These are phyloP conservation scores for Mobula birostris DNA, from an alignment of 2,113 vertebrate species.

Conservation along the genomic window DNA sequence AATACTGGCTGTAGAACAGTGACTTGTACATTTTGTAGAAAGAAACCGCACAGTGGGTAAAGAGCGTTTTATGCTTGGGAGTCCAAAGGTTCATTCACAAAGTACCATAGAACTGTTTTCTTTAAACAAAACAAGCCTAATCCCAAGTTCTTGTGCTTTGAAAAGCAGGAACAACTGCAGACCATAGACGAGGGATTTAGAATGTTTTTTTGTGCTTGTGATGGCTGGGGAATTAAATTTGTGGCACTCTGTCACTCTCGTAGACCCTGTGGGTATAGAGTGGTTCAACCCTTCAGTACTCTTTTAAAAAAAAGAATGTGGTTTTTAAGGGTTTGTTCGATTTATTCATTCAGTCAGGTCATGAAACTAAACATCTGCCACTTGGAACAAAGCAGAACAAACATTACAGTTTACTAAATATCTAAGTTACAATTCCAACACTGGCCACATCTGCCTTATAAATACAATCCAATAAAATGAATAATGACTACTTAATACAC, in stretches of 20 bases:
- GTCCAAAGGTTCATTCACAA: constrained; percentile 31
- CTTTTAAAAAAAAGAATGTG: constrained; percentile 12
- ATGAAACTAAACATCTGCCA: constrained; percentile 26
- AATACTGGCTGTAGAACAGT: constrained; percentile 2
- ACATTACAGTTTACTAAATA: background rate
- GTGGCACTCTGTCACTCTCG: constrained; percentile 34
- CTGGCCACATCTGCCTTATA: background rate
- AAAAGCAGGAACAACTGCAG: constrained; percentile 34
- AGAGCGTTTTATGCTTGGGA: constrained; percentile 3
- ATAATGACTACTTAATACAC: constrained; percentile 1
- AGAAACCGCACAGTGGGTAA: background rate
- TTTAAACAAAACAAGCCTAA: constrained; percentile 35
- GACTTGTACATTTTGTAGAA: constrained; percentile 14
- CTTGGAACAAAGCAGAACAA: background rate
- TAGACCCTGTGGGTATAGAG: constrained; percentile 2
- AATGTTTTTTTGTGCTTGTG: constrained; percentile 32
- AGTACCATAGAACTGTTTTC: constrained; percentile 23
- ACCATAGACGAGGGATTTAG: constrained; percentile 35
- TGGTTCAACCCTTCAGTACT: constrained; percentile 11
- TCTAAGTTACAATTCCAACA: constrained; percentile 16
- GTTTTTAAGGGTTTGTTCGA: background rate
- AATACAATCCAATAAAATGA: background rate
- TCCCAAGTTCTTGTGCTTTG: constrained; percentile 36
- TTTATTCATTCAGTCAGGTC: constrained; percentile 29
- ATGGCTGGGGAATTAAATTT: constrained; percentile 35